Evolutionary conservation across 2,888 invertebrate species (phyloP).

Genomic region (Tigriopus californicus): DNA sequence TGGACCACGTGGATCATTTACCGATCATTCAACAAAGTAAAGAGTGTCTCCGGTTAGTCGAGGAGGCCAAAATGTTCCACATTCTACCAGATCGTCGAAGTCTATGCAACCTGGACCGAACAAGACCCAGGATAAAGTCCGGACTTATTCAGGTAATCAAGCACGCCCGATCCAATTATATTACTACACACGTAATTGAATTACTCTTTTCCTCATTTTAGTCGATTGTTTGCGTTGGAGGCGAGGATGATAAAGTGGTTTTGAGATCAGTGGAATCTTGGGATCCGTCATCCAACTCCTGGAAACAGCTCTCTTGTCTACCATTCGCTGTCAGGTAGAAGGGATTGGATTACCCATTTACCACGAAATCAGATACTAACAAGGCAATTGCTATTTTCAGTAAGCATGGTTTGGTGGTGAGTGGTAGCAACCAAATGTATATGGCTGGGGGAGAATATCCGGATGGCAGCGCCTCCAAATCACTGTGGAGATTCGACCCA

Average conservation of each 20-base stretch:
- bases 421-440: conserved; percentile 31
- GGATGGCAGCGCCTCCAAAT: conserved; percentile 32
- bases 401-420: conserved; percentile 33
- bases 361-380: too few species aligned
- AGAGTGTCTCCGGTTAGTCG: conserved; percentile 28
- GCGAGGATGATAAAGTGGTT: conserved; percentile 35
- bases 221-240: conserved; percentile 34
- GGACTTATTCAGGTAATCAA: conserved; percentile 22
- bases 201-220: conserved; percentile 16
- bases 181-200: conserved; percentile 13
- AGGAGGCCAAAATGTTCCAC: conserved; percentile 32
- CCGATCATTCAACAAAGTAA: conserved; percentile 26
- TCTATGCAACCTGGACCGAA: conserved; percentile 22
- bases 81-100: conserved; percentile 28
- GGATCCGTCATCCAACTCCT: conserved; percentile 28
- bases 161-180: too few species aligned
- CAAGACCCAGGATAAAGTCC: conserved; percentile 28
- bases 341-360: too few species aligned
- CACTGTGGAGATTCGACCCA: conserved; percentile 32
- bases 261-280: conserved; percentile 33
- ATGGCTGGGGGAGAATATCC: conserved; percentile 34
- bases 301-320: conserved; percentile 31
- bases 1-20: conserved; percentile 30
- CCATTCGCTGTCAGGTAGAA: conserved; percentile 31
- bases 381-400: conserved; percentile 22